Conservation (phyloP, 2,113 vertebrate genomes). For the Colistium nudipinnis region DNA sequence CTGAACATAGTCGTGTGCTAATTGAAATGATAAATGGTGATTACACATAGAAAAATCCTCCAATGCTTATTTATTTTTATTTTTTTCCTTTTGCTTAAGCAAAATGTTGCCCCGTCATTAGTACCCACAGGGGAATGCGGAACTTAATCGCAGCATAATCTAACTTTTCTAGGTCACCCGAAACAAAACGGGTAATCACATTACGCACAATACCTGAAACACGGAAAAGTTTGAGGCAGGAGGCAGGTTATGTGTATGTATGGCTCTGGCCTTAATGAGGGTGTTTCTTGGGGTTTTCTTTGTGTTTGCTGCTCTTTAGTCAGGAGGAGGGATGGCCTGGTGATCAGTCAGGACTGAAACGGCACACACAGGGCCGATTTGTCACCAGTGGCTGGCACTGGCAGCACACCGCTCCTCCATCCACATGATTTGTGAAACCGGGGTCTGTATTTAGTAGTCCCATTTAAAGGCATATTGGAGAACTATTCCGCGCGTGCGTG, state of each 20-base stretch:
- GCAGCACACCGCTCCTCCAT: slow-evolving; percentile 73
- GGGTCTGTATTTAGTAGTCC: slow-evolving; percentile 78
- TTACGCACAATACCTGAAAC: slow-evolving; percentile 63
- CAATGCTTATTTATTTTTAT: slow-evolving; percentile 13
- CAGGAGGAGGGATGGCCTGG: slow-evolving; percentile 71
- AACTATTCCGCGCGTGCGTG: slow-evolving; percentile 46
- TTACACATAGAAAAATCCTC: slow-evolving; percentile 33
- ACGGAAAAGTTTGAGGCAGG: slow-evolving; percentile 58
- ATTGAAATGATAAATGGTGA: slow-evolving; percentile 63
- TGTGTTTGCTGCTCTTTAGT: slow-evolving; percentile 81
- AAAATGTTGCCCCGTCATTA: slow-evolving; percentile 46
- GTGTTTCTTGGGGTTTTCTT: slow-evolving; percentile 73
- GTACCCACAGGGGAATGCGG: slow-evolving; percentile 33
- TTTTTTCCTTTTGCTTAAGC: slow-evolving; percentile 19
- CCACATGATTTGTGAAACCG: slow-evolving; percentile 79
- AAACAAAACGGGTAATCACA: slow-evolving; percentile 56
- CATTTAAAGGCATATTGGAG: slow-evolving; percentile 79
- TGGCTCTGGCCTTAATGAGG: slow-evolving; percentile 78
- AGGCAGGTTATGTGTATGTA: slow-evolving; percentile 62
- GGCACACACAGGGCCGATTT: slow-evolving; percentile 74
- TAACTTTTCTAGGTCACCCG: slow-evolving; percentile 67
- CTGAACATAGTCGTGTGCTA: slow-evolving; percentile 24
- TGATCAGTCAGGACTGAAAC: slow-evolving; percentile 79
- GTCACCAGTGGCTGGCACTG: slow-evolving; percentile 76
- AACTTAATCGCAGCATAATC: slow-evolving; percentile 66